A percentile compares a stretch with the other conserved stretches of the same genome.
Conservation (phyloP, 2,797 vertebrate genomes). For the Scolopax rusticola region DNA sequence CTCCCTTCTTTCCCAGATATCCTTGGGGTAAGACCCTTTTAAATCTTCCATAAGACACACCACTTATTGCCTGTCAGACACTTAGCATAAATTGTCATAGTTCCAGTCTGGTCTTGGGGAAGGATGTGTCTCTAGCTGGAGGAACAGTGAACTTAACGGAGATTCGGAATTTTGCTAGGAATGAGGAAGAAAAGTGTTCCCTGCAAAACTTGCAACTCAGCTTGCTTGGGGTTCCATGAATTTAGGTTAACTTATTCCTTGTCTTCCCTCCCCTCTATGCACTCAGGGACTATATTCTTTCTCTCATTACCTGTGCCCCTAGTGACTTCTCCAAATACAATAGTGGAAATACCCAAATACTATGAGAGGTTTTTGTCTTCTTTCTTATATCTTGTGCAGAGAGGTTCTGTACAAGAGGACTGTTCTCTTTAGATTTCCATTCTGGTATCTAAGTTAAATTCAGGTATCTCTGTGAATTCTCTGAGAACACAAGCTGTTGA, state of each 20-base stretch:
- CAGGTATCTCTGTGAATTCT: background rate
- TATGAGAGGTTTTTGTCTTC: background rate
- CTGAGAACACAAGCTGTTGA: background rate
- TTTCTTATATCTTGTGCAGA: background rate
- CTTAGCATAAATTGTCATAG: background rate
- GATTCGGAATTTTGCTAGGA: background rate
- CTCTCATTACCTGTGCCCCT: background rate
- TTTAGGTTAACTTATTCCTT: constrained; percentile 1
- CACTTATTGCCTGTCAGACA: background rate
- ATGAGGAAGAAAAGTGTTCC: background rate
- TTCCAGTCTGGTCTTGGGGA: background rate
- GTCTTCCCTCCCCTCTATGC: background rate
- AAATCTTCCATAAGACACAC: background rate
- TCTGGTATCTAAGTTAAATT: background rate
- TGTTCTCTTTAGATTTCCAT: background rate
- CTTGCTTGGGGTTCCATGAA: background rate
- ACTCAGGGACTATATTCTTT: background rate
- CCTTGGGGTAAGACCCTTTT: background rate
- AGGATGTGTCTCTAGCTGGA: background rate
- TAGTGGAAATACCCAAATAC: background rate
- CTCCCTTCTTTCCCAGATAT: background rate
- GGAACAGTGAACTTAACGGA: background rate
- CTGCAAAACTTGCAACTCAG: background rate
- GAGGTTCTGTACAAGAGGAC: background rate
- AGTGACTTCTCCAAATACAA: background rate